phyloP scores from a whole-genome alignment of 2,888 invertebrate species.

The Rambutsinella grinnellia region DNA sequence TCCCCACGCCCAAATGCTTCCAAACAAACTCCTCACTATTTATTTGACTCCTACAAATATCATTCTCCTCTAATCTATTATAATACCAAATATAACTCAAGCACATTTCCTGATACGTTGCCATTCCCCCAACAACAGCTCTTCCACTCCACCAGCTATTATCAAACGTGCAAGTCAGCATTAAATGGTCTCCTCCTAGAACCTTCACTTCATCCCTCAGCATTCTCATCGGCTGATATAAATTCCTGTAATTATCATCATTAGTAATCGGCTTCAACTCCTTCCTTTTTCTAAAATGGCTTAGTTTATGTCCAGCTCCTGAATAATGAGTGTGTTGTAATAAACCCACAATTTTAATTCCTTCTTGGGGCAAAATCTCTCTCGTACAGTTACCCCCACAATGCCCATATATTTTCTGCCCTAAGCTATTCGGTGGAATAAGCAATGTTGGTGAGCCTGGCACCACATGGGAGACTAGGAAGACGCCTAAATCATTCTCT shows the following conservation, averaged over 20 bases:
- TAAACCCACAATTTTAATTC: slow-evolving; percentile 20
- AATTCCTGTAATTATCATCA: slow-evolving; percentile 35
- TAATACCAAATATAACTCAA: not conserved
- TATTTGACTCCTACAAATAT: not conserved
- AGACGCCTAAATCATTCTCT: slow-evolving; percentile 11
- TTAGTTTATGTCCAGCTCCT: slow-evolving; percentile 19
- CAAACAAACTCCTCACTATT: not conserved
- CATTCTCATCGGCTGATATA: slow-evolving; percentile 31
- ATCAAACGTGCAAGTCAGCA: not conserved
- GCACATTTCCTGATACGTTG: not conserved
- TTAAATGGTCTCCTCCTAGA: slow-evolving; percentile 42
- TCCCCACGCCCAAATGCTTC: not conserved
- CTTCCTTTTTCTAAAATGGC: slow-evolving; percentile 27
- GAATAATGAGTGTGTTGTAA: slow-evolving; percentile 25
- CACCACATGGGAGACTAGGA: not conserved
- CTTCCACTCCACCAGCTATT: not conserved
- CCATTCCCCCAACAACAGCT: not conserved
- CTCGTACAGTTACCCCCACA: slow-evolving; percentile 34
- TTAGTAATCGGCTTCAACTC: slow-evolving; percentile 35
- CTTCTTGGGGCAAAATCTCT: slow-evolving; percentile 16
- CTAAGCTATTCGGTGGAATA: slow-evolving; percentile 22
- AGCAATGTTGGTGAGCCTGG: slow-evolving; percentile 4
- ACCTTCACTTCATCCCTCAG: slow-evolving; percentile 11
- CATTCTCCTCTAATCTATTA: not conserved
- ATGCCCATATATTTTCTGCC: slow-evolving; percentile 14